phyloP scores from a whole-genome alignment of 2,888 invertebrate genomes.

The Imbricaverruca yamaguchii region DNA sequence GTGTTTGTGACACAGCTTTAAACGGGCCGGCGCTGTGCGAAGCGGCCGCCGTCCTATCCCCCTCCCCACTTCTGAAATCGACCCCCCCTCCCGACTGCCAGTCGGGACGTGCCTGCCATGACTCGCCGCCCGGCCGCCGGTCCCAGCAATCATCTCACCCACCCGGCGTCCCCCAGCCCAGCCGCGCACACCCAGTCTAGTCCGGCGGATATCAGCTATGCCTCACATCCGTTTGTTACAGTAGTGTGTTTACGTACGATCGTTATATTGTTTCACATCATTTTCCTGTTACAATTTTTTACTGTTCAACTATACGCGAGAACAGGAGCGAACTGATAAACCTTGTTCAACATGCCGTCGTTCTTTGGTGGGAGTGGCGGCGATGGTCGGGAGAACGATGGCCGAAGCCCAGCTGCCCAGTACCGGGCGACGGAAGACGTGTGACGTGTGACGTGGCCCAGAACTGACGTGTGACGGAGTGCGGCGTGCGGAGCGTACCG shows the following conservation, averaged over 20 bases:
- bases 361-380: neutral
- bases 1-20: neutral
- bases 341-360: neutral
- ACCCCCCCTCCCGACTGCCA: no score
- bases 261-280: conserved; percentile 7
- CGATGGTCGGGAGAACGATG: no score
- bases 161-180: no score
- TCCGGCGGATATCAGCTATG: neutral
- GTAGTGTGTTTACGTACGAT: neutral
- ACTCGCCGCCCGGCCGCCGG: no score
- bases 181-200: neutral
- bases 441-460: no score
- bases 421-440: no score
- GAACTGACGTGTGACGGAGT: no score
- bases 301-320: conserved; percentile 4
- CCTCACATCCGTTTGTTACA: neutral
- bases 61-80: no score
- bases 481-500: no score
- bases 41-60: neutral
- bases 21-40: neutral
- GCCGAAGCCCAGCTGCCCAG: no score
- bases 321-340: neutral
- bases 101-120: no score
- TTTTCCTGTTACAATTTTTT: conserved; percentile 19
- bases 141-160: no score